Conservation (phyloP, 2,888 invertebrate species). For the Adelognathus sp. region DNA sequence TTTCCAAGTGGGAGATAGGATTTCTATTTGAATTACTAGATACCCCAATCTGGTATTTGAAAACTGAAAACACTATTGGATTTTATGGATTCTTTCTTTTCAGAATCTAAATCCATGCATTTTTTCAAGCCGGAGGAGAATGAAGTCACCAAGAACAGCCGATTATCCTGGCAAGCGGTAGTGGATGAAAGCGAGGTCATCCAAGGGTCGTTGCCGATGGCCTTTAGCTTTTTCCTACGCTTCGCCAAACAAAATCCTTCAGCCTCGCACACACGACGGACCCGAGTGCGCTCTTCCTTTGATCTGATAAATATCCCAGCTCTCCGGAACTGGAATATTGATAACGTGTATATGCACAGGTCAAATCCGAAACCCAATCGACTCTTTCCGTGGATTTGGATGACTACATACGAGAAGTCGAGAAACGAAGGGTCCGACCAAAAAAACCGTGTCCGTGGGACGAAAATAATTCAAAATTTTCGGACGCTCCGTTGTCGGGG, state of each 20-base stretch:
- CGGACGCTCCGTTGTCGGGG: constrained; percentile 59
- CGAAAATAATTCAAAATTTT: constrained; percentile 72
- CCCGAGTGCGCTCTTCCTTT: constrained; percentile 62
- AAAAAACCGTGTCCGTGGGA: neutral
- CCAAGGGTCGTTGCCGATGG: constrained; percentile 66
- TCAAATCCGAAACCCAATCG: neutral
- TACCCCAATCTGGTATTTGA: too few species aligned
- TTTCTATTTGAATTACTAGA: too few species aligned
- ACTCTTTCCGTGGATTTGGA: neutral
- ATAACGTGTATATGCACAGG: neutral
- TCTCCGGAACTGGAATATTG: constrained; percentile 29
- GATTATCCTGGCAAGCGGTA: constrained; percentile 14
- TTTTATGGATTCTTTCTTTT: too few species aligned
- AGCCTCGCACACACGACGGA: constrained; percentile 25
- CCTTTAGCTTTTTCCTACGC: constrained; percentile 74
- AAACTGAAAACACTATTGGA: too few species aligned
- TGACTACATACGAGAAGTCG: neutral
- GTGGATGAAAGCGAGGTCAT: constrained; percentile 17
- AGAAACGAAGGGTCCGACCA: neutral
- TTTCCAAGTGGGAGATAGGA: too few species aligned
- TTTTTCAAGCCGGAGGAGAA: too few species aligned
- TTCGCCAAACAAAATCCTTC: constrained; percentile 71
- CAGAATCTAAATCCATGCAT: too few species aligned
- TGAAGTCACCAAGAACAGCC: neutral
- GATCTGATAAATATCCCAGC: constrained; percentile 64